These are phyloP conservation scores for Brachyistius frenatus DNA, from an alignment of 2,113 vertebrate genomes.

Conservation along the genomic window DNA sequence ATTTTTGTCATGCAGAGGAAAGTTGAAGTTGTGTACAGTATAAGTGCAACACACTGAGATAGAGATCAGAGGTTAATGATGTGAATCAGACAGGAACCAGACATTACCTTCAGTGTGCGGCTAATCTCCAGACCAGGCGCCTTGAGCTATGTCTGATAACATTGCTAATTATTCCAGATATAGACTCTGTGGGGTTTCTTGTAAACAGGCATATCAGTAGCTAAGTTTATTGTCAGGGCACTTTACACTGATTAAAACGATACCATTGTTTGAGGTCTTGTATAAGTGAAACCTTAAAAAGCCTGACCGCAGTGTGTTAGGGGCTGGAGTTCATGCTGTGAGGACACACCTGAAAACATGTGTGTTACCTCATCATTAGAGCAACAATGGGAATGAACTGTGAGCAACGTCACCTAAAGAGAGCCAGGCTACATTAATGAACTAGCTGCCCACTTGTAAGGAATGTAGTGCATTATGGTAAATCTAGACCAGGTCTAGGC, in stretches of 20 bases:
- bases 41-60: constrained; percentile 60
- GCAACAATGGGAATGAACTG: constrained; percentile 80
- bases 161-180: constrained; percentile 73
- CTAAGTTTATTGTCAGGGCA: constrained; percentile 58
- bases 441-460: constrained; percentile 61
- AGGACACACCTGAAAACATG: constrained; percentile 77
- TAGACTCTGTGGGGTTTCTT: constrained; percentile 59
- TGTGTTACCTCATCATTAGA: constrained; percentile 72
- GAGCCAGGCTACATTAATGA: constrained; percentile 71
- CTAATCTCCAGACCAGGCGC: constrained; percentile 79
- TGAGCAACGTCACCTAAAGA: constrained; percentile 65
- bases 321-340: constrained; percentile 33
- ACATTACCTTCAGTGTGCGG: constrained; percentile 68
- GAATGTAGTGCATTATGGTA: constrained; percentile 71
- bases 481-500: constrained; percentile 69
- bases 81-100: constrained; percentile 84
- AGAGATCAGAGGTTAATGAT: constrained; percentile 81
- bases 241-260: constrained; percentile 56
- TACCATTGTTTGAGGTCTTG: constrained; percentile 44
- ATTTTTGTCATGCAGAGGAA: constrained; percentile 29
- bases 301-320: constrained; percentile 4
- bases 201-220: constrained; percentile 71
- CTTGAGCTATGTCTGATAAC: constrained; percentile 78
- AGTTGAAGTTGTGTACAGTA: constrained; percentile 50
- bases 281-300: constrained; percentile 37